A percentile compares a stretch with the other conserved stretches of the same genome.
Evolutionary conservation across 2,888 invertebrate genomes (phyloP).

Genomic region (Ichneumon xanthorius): DNA sequence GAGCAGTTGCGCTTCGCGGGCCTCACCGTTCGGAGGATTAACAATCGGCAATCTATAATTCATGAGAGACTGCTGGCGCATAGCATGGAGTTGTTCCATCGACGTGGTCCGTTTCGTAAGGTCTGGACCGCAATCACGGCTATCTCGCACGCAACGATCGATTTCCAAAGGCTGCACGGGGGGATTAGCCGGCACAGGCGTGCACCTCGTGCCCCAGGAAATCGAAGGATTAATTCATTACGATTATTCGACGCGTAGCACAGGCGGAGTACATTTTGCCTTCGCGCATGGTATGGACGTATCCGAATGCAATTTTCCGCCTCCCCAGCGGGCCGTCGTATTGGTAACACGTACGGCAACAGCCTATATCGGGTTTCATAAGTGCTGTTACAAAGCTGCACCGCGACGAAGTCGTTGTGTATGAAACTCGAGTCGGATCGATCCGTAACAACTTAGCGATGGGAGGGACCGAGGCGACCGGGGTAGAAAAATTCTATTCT

Average conservation of each 20-base stretch:
- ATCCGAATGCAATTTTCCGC: slow-evolving; percentile 47
- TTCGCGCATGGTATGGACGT: not conserved
- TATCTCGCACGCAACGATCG: slow-evolving; percentile 17
- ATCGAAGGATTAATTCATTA: slow-evolving; percentile 60
- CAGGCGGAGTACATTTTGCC: not conserved
- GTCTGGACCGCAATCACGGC: slow-evolving; percentile 42
- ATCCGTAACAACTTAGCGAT: slow-evolving; percentile 51
- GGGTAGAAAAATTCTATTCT: slow-evolving; percentile 57
- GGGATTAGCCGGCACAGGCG: slow-evolving; percentile 50
- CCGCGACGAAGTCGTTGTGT: slow-evolving; percentile 61
- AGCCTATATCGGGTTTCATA: slow-evolving; percentile 43
- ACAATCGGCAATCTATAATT: slow-evolving; percentile 59
- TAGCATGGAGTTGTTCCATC: slow-evolving; percentile 40
- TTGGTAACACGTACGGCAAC: not conserved
- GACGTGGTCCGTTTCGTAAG: slow-evolving; percentile 49
- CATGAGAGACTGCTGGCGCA: slow-evolving; percentile 50
- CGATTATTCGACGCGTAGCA: slow-evolving; percentile 37
- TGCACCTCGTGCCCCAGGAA: slow-evolving; percentile 23
- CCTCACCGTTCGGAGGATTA: slow-evolving; percentile 57
- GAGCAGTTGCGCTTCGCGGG: slow-evolving; percentile 55
- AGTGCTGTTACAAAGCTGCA: slow-evolving; percentile 59
- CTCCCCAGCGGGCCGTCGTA: slow-evolving; percentile 9
- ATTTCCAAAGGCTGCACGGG: slow-evolving; percentile 43
- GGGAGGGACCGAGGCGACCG: not conserved
- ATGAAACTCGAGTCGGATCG: slow-evolving; percentile 64